phyloP scores from a whole-genome alignment of 2,797 vertebrate genomes.

The Harpagifer antarcticus region DNA sequence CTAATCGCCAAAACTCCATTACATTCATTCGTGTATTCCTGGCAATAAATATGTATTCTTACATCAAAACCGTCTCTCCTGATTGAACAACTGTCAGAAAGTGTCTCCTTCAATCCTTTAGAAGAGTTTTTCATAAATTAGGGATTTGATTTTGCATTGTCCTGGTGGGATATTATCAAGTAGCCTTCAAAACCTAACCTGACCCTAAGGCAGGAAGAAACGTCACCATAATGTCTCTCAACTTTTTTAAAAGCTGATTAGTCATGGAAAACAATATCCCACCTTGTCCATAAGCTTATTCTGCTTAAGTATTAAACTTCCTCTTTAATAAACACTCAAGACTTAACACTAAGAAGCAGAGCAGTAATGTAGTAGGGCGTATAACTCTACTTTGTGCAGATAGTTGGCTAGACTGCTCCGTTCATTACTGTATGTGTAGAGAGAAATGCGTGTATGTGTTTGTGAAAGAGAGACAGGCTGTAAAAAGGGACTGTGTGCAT shows the following conservation, averaged over 20 bases:
- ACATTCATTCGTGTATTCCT: no score
- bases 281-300: conserved; percentile 67
- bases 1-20: no score
- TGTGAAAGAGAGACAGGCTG: neutral
- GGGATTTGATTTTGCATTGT: neutral
- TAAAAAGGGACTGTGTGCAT: neutral
- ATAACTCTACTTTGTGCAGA: conserved; percentile 53
- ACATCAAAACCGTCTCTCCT: no score
- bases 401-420: conserved; percentile 45
- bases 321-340: conserved; percentile 80
- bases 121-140: no score
- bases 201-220: conserved; percentile 9
- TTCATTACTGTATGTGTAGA: conserved; percentile 13
- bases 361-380: conserved; percentile 60
- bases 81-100: no score
- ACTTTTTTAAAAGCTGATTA: conserved; percentile 68
- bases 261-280: conserved; percentile 65
- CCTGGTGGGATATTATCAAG: neutral
- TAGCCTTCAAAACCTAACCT: neutral
- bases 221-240: conserved; percentile 1
- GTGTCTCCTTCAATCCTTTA: no score
- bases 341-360: conserved; percentile 60
- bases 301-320: conserved; percentile 59
- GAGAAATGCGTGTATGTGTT: conserved; percentile 6
- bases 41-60: no score